These are phyloP conservation scores for Gibbula magus DNA, from an alignment of 2,888 invertebrate species.

Conservation along the genomic window DNA sequence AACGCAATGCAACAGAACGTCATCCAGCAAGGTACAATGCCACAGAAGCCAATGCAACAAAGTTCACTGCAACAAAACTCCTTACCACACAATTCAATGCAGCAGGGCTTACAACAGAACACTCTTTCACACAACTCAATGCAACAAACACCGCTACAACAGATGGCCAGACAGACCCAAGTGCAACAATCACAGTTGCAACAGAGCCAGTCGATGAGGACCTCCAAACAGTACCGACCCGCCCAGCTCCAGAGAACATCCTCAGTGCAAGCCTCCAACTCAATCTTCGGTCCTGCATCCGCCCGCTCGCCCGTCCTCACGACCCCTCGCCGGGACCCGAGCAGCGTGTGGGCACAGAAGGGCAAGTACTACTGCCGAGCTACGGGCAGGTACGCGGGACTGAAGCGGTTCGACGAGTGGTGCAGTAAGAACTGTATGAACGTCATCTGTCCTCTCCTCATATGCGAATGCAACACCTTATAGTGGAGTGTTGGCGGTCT, in stretches of 20 bases:
- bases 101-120: not conserved
- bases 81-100: not conserved
- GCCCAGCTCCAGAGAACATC: not conserved
- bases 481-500: not conserved
- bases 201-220: too few species aligned
- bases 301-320: not conserved
- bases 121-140: not conserved
- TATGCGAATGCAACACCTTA: slow-evolving; percentile 40
- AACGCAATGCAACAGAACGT: not conserved
- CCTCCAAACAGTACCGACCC: too few species aligned
- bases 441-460: slow-evolving; percentile 44
- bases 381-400: slow-evolving; percentile 39
- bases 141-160: not conserved
- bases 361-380: slow-evolving; percentile 35
- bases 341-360: not conserved
- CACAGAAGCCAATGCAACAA: not conserved
- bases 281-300: not conserved
- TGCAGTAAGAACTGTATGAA: slow-evolving; percentile 43
- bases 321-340: not conserved
- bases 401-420: slow-evolving; percentile 47
- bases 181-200: too few species aligned
- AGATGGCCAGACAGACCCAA: not conserved
- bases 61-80: not conserved
- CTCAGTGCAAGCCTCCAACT: not conserved
- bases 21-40: not conserved